Percentiles rank a stretch among this genome's conserved stretches.
Evolutionary conservation across 2,113 vertebrate species (phyloP).

Genomic region (Neogobius melanostomus): DNA sequence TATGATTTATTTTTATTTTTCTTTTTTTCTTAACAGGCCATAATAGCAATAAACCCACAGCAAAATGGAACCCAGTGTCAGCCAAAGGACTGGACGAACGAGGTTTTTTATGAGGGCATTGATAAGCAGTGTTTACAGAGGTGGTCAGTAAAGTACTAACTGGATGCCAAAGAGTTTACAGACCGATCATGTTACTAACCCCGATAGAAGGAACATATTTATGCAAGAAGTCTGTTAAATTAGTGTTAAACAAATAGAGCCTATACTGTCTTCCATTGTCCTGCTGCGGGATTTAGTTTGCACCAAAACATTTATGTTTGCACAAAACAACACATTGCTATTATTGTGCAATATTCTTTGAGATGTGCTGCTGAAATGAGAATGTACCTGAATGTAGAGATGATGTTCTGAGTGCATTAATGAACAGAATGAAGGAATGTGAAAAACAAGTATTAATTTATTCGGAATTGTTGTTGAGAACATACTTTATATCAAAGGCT

Average conservation of each 20-base stretch:
- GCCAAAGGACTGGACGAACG: slow-evolving; percentile 78
- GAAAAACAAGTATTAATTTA: neutral
- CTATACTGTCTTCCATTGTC: slow-evolving; percentile 43
- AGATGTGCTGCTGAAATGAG: slow-evolving; percentile 1
- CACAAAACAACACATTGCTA: slow-evolving; percentile 28
- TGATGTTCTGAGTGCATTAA: slow-evolving; percentile 9
- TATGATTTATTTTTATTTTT: neutral
- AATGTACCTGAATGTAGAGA: slow-evolving; percentile 13
- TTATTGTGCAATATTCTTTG: slow-evolving; percentile 29
- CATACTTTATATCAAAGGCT: neutral
- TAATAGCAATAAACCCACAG: slow-evolving; percentile 78
- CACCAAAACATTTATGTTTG: slow-evolving; percentile 46
- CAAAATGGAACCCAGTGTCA: slow-evolving; percentile 81
- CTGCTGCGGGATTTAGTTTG: slow-evolving; percentile 29
- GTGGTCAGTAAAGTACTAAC: slow-evolving; percentile 45
- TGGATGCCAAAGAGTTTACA: slow-evolving; percentile 75
- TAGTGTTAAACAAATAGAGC: slow-evolving; percentile 26
- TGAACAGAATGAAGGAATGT: neutral
- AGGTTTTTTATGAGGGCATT: slow-evolving; percentile 75
- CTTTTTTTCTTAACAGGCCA: slow-evolving; percentile 68
- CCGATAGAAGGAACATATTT: slow-evolving; percentile 50
- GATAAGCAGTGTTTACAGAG: slow-evolving; percentile 59
- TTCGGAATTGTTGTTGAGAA: neutral
- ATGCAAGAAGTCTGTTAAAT: slow-evolving; percentile 57
- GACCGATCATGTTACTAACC: slow-evolving; percentile 51